phyloP scores from a whole-genome alignment of 2,888 invertebrate species.

The Osedax fenrisi region DNA sequence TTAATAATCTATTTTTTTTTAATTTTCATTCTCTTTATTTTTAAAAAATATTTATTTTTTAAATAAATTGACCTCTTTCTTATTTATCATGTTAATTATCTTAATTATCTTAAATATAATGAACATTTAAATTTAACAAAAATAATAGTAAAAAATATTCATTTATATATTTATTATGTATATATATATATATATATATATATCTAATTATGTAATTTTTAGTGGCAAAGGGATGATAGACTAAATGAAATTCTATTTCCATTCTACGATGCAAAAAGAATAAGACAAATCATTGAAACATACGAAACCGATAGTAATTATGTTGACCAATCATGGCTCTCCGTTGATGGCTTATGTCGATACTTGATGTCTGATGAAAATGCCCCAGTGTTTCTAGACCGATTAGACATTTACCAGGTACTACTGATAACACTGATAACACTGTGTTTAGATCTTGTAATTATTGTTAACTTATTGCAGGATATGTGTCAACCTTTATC shows the following conservation, averaged over 20 bases:
- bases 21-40: too few relatives aligned
- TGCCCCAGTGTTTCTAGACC: conserved; percentile 92
- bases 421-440: conserved; percentile 83
- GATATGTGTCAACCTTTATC: conserved; percentile 97
- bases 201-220: too few relatives aligned
- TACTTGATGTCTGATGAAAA: conserved; percentile 99
- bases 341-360: conserved; percentile 87
- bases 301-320: conserved; percentile 77
- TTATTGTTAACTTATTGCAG: conserved; percentile 71
- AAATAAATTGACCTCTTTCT: too few relatives aligned
- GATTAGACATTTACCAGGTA: conserved; percentile 67
- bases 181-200: too few relatives aligned
- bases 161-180: too few relatives aligned
- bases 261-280: conserved; percentile 83
- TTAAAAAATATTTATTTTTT: too few relatives aligned
- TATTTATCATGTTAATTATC: too few relatives aligned
- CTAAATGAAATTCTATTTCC: conserved; percentile 97
- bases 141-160: too few relatives aligned
- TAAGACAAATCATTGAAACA: conserved; percentile 77
- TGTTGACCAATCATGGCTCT: conserved; percentile 56
- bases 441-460: conserved; percentile 88
- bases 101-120: too few relatives aligned
- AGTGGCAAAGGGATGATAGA: conserved; percentile 88
- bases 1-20: too few relatives aligned
- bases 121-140: too few relatives aligned